A percentile compares a stretch with the other conserved stretches of the same genome.
Evolutionary conservation across 2,113 vertebrate genomes (phyloP).

Genomic region (Euleptes europaea): DNA sequence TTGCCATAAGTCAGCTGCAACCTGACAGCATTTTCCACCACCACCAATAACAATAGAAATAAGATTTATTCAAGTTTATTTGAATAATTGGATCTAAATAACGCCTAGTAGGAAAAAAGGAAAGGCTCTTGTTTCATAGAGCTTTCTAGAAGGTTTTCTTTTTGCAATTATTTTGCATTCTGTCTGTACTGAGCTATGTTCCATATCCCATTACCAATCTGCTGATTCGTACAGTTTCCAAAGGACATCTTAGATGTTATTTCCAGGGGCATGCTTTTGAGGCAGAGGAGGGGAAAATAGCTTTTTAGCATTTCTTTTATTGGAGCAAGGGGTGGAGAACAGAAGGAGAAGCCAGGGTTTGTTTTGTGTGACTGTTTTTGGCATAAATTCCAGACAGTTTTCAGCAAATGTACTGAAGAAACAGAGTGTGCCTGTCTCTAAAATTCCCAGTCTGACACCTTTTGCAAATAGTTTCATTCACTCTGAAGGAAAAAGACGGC

Average conservation of each 20-base stretch:
- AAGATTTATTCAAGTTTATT: background rate
- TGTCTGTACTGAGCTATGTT: background rate
- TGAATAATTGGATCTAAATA: background rate
- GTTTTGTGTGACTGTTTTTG: background rate
- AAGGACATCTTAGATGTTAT: background rate
- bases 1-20: too few species aligned
- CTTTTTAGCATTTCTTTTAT: background rate
- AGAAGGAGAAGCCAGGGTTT: background rate
- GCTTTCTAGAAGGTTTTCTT: background rate
- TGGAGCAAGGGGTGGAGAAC: background rate
- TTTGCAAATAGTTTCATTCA: background rate
- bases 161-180: background rate
- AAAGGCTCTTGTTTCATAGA: background rate
- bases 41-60: too few species aligned
- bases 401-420: background rate
- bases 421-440: background rate
- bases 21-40: too few species aligned
- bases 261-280: background rate
- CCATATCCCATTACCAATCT: constrained; percentile 1
- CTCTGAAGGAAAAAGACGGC: background rate
- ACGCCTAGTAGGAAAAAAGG: background rate
- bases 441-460: background rate
- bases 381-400: background rate
- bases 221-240: background rate
- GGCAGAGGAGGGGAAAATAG: background rate